These are phyloP conservation scores for Didymodactylos carnosus DNA, from an alignment of 2,888 invertebrate genomes.

Conservation along the genomic window DNA sequence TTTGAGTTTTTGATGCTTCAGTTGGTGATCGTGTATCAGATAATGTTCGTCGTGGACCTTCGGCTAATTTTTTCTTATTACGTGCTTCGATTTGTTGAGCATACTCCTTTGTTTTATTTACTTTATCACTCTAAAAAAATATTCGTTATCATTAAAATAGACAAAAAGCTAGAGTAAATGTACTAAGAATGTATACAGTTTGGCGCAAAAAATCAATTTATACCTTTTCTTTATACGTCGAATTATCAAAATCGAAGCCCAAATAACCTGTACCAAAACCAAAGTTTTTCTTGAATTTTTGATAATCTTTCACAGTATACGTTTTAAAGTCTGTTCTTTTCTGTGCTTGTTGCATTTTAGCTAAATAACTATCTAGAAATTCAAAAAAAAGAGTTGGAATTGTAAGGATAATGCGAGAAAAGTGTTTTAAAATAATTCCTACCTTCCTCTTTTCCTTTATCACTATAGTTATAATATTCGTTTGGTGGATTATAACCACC, in stretches of 20 bases:
- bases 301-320: constrained; percentile 2
- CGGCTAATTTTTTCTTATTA: constrained; percentile 4
- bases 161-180: not conserved
- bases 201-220: not conserved
- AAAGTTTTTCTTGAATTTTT: constrained; percentile 9
- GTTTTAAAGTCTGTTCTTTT: not conserved
- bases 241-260: constrained; percentile 12
- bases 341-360: not conserved
- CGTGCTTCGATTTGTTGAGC: constrained; percentile 5
- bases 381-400: not conserved
- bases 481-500: not conserved
- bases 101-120: constrained; percentile 8
- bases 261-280: constrained; percentile 2
- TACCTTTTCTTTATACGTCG: constrained; percentile 12
- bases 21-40: not conserved
- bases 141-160: not conserved
- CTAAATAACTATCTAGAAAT: constrained; percentile 5
- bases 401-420: not conserved
- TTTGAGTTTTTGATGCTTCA: not conserved
- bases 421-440: not conserved
- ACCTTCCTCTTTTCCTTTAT: not conserved
- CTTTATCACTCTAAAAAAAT: constrained; percentile 2
- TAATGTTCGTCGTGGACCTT: not conserved
- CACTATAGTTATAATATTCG: not conserved
- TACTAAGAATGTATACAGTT: not conserved